Evolutionary conservation across 2,888 invertebrate species (phyloP).

Genomic region (Crioceris asparagi): DNA sequence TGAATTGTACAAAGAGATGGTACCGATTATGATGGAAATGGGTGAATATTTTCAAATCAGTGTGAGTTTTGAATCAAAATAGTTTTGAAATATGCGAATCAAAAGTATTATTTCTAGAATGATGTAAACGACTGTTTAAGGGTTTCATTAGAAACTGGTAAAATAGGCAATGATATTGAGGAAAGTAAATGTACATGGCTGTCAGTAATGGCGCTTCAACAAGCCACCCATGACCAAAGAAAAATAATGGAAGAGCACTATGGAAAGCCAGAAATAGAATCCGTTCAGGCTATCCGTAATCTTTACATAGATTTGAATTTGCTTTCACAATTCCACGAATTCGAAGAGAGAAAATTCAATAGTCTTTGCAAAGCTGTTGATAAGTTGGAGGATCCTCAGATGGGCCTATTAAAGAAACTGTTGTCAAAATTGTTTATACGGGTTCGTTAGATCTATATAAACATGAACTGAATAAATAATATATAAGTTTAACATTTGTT

Average conservation of each 20-base stretch:
- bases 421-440: too few relatives aligned
- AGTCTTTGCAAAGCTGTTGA: conserved; percentile 66
- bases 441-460: too few relatives aligned
- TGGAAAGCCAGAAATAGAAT: conserved; percentile 54
- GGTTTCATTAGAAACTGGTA: conserved; percentile 74
- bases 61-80: conserved; percentile 36
- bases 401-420: too few relatives aligned
- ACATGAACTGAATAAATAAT: too few relatives aligned
- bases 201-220: conserved; percentile 76
- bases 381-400: too few relatives aligned
- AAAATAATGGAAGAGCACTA: conserved; percentile 68
- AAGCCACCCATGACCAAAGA: conserved; percentile 59
- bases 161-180: conserved; percentile 82
- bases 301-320: conserved; percentile 69
- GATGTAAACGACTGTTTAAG: conserved; percentile 90
- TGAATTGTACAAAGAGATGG: conserved; percentile 42
- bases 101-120: conserved; percentile 44
- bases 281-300: conserved; percentile 57
- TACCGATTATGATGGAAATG: conserved; percentile 68
- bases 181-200: conserved; percentile 97
- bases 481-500: too few relatives aligned
- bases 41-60: conserved; percentile 93
- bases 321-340: conserved; percentile 64
- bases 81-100: not conserved
- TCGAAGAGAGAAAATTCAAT: conserved; percentile 76